phyloP scores from a whole-genome alignment of 2,797 vertebrate genomes.

The Novumbra hubbsi region DNA sequence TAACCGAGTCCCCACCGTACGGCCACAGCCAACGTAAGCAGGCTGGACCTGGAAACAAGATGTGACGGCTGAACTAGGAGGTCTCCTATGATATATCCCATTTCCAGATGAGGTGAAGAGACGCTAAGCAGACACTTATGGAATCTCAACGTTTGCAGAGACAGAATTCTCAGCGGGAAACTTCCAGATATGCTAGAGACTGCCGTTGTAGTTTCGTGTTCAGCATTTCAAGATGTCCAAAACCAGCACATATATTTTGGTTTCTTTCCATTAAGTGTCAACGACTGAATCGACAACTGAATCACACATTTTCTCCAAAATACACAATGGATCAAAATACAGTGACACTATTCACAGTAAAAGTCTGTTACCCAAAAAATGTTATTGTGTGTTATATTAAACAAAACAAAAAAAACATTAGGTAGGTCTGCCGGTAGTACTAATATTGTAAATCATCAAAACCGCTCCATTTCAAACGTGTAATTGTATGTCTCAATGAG shows the following conservation, averaged over 20 bases:
- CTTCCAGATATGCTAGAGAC: not conserved
- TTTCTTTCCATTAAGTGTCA: not conserved
- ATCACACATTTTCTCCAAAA: too few species aligned
- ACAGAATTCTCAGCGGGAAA: not conserved
- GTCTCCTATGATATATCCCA: not conserved
- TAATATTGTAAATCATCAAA: not conserved
- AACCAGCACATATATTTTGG: not conserved
- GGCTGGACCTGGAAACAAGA: not conserved
- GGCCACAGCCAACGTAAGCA: not conserved
- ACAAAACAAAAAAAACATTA: not conserved
- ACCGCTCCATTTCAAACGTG: too few species aligned
- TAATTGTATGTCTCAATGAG: too few species aligned
- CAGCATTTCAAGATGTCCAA: not conserved
- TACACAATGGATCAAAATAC: too few species aligned
- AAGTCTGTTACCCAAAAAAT: too few species aligned
- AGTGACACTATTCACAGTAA: too few species aligned
- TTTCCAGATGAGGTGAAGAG: not conserved
- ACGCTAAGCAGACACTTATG: not conserved
- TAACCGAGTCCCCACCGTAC: not conserved
- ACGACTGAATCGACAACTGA: too few species aligned
- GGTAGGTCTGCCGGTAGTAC: not conserved
- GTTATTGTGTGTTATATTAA: too few species aligned
- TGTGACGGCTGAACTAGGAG: not conserved
- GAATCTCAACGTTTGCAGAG: not conserved
- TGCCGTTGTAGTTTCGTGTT: not conserved